Percentiles rank a stretch among this genome's conserved stretches.
phyloP scores from a whole-genome alignment of 2,797 vertebrate species.

The Choloepus didactylus region DNA sequence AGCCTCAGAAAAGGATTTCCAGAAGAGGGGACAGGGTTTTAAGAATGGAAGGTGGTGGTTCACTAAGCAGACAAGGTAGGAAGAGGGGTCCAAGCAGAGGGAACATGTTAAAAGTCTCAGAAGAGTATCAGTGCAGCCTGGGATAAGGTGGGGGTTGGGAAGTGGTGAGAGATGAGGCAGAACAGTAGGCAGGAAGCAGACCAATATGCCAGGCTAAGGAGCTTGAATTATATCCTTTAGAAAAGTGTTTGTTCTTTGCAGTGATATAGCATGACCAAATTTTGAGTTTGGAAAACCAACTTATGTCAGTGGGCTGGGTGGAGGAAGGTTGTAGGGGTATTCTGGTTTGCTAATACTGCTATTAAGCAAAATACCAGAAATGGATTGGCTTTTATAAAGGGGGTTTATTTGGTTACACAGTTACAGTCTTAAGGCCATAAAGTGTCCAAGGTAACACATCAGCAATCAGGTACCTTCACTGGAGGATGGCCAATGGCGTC shows the following conservation, averaged over 20 bases:
- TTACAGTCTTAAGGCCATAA: too few species aligned
- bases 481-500: too few species aligned
- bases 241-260: conserved; percentile 46
- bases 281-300: conserved; percentile 46
- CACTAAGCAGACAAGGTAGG: background rate
- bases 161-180: background rate
- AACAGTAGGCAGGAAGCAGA: background rate
- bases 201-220: background rate
- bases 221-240: background rate
- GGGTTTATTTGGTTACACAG: too few species aligned
- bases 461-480: too few species aligned
- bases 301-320: background rate
- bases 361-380: too few species aligned
- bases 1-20: conserved; percentile 6
- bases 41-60: background rate
- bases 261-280: background rate
- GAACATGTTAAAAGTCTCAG: background rate
- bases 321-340: background rate
- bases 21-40: background rate
- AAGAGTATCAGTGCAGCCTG: conserved; percentile 17
- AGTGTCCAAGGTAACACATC: too few species aligned
- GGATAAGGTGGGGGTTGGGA: background rate
- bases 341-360: too few species aligned
- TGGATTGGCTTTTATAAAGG: too few species aligned
- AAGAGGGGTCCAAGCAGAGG: background rate